A percentile compares a stretch with the other conserved stretches of the same genome.
These are phyloP conservation scores for Thamnaconus septentrionalis DNA, from an alignment of 2,113 vertebrate genomes.

Conservation along the genomic window DNA sequence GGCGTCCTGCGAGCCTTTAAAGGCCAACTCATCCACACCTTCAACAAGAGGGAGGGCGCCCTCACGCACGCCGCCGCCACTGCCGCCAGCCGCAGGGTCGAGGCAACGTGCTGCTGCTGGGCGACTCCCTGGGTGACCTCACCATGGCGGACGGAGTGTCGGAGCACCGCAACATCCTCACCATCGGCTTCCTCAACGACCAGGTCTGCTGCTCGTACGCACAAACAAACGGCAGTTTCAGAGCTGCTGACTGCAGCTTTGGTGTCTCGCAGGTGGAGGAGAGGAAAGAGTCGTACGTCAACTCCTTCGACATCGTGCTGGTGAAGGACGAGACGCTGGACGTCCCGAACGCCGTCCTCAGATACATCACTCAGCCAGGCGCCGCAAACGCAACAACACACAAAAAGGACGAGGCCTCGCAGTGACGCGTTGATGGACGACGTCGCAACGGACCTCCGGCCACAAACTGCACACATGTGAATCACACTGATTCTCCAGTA, in stretches of 20 bases:
- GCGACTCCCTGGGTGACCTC: conserved; percentile 89
- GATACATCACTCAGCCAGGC: conserved; percentile 53
- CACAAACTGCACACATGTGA: too few species aligned
- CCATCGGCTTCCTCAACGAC: conserved; percentile 88
- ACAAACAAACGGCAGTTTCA: rapidly evolving
- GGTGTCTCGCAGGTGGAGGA: conserved; percentile 79
- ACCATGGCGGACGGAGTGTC: conserved; percentile 86
- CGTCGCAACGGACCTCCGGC: too few species aligned
- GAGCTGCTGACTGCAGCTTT: neutral
- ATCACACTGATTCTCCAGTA: too few species aligned
- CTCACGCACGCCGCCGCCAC: conserved; percentile 75
- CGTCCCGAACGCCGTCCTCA: conserved; percentile 82
- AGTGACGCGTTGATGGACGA: too few species aligned
- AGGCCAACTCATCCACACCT: conserved; percentile 86
- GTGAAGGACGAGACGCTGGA: conserved; percentile 86
- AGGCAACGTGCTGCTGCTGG: conserved; percentile 84
- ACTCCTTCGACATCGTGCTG: conserved; percentile 85
- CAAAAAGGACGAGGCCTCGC: too few species aligned
- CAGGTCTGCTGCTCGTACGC: conserved; percentile 70
- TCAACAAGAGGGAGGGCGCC: conserved; percentile 84
- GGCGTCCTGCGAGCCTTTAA: conserved; percentile 82
- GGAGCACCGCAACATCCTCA: conserved; percentile 80
- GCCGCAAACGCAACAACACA: neutral
- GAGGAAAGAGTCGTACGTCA: conserved; percentile 77
- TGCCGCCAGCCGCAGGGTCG: conserved; percentile 76